Evolutionary conservation across 2,113 vertebrate genomes (phyloP).

Genomic region (Spheniscus mendiculus): DNA sequence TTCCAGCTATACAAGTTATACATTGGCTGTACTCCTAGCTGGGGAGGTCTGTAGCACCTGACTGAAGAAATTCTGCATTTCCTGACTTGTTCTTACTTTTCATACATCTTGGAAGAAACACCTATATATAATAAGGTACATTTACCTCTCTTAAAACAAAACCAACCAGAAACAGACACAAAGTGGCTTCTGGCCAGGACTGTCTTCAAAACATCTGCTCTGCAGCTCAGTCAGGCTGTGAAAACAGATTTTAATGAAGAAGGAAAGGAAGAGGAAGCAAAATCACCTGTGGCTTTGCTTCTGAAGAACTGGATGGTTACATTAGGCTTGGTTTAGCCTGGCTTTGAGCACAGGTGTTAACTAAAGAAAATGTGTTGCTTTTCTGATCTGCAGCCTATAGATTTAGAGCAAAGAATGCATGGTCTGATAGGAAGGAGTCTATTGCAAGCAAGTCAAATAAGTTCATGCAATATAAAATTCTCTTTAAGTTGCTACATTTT

Average conservation of each 20-base stretch:
- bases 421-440: not conserved
- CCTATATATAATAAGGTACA: not conserved
- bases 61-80: not conserved
- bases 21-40: not conserved
- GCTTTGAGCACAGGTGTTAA: constrained; percentile 22
- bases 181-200: not conserved
- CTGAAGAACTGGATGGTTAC: constrained; percentile 32
- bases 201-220: constrained; percentile 38
- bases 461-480: not conserved
- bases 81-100: not conserved
- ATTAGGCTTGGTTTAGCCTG: not conserved
- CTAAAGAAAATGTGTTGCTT: not conserved
- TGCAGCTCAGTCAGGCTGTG: not conserved
- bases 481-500: not conserved
- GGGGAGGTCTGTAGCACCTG: not conserved
- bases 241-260: constrained; percentile 56
- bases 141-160: constrained; percentile 10
- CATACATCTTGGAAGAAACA: not conserved
- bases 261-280: constrained; percentile 53
- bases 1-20: not conserved
- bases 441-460: not conserved
- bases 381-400: not conserved
- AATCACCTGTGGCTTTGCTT: constrained; percentile 62
- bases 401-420: not conserved
- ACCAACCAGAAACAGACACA: not conserved